Evolutionary conservation across 2,797 vertebrate species (phyloP), one percentile per base, ranked within the genome.

Genomic region (Myripristis jacobus): DNA sequence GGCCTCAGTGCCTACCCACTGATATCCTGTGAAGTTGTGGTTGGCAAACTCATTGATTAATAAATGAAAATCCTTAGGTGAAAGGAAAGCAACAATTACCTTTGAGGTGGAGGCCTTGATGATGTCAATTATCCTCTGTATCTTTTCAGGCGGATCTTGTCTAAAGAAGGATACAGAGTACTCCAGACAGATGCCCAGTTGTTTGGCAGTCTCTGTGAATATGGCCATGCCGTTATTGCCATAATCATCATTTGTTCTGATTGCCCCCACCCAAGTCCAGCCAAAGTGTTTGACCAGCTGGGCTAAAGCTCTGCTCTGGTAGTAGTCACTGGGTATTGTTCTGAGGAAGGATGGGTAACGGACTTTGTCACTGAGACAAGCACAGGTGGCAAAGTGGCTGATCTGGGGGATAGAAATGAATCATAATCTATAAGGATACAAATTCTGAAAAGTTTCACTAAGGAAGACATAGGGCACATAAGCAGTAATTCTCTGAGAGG

Each of bases 181-280:
- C 54, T 93, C 92, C 18, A 93, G 34, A 79, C 92, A 93, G 63
- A 93, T 87, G 4, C 87, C 88, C n/a, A 90, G 81, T 46, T 75
- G 63, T 27, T 56, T 25, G 11, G 92, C 91, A 0, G 46, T 73
- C 66, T 90, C 75, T 22, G 22, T 83, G 25, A 93, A 93, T 0
- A 60, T 85, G 21, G 86, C 81, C 83, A 93, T 92, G 27, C 91
- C 91, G 15, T 79, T 89, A 56, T 92, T 91, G 1, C 89, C 87
- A 43, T 92, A 92, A 72, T 93, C 93, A 77, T 89, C 77, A 73
- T 94, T 89, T 3, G 71, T 83, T 84, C 90, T 82, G 1, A 94
- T 75, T 2, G 92, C 90, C 51, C 93, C 93, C 53, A 94, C 87
- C 92, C 92, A 94, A 3, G 90, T 94, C 94, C 94, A 94, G 3